Evolutionary conservation across 2,797 vertebrate species (phyloP), one percentile per base, ranked within the genome.

Genomic region (Protosalanx chinensis): DNA sequence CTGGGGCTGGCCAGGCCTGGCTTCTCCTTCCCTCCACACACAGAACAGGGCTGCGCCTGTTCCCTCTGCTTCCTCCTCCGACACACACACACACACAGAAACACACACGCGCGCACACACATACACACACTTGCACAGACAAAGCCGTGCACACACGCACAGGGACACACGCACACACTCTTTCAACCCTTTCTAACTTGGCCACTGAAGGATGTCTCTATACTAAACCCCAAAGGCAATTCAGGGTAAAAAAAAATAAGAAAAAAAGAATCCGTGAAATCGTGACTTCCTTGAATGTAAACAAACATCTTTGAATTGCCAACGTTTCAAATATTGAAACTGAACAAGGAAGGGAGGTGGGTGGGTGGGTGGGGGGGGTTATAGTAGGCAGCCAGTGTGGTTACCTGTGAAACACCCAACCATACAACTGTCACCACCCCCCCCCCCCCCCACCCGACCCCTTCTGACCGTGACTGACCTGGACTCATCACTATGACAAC

Each of bases 1-100:
- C 88, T 90, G 84, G 51, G 87, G 85, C 80, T 83, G 68, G 76
- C 74, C 79, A 35, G 53, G 76, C 75, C 75, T 65, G 64, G 76
- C 78, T 86, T 82, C 81, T 81, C 71, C 70, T 81, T 82, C 75
- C 76, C 58, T 77, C 70, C 62, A 64, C 69, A 78, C 78, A 62
- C 60, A 41, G 29, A 64, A 56, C 41, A 18, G 8, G 41, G 16
- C 4, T 15, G 23, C 13, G 27, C 15, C 20, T 7, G 30, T 6
- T 12, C 51, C 23, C 20, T 33, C 56, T 16, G 13, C 18, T 46
- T 46, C 41, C 65, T 33, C 30, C 56, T 16, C 8, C 4, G n/a
- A 68, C 32, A 27, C 23, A 27, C 23, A 27, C 23, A 27, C 23
- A 27, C 23, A 27, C 23, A 27, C 23, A 27, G 1, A 59, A 30